Conservation (phyloP, 2,113 vertebrate genomes). For the Trinectes maculatus region DNA sequence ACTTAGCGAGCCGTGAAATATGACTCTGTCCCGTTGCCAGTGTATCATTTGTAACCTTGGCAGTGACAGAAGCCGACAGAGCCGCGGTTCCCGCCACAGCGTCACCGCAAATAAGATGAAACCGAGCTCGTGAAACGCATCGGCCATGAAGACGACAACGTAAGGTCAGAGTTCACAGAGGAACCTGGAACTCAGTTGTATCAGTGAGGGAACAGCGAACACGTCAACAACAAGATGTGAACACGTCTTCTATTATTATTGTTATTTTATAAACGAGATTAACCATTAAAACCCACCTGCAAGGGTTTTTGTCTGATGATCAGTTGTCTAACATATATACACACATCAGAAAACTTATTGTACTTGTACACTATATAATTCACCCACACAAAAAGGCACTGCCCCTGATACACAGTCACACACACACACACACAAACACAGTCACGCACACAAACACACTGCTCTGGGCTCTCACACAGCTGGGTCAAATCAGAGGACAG, state of each 20-base stretch:
- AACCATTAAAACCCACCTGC: no score
- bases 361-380: not conserved
- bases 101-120: slow-evolving; percentile 25
- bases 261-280: no score
- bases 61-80: slow-evolving; percentile 1
- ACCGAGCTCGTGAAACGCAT: slow-evolving; percentile 2
- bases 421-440: not conserved
- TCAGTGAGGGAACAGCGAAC: not conserved
- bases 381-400: not conserved
- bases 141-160: slow-evolving; percentile 20
- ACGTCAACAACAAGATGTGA: no score
- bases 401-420: not conserved
- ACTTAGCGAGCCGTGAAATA: slow-evolving; percentile 21
- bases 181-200: not conserved
- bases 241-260: no score
- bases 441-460: slow-evolving; percentile 9
- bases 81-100: slow-evolving; percentile 3
- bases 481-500: slow-evolving; percentile 15
- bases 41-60: slow-evolving; percentile 29
- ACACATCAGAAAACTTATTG: no score
- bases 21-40: not conserved
- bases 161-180: slow-evolving; percentile 19
- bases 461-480: slow-evolving; percentile 10
- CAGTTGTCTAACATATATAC: no score
- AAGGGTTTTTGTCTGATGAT: no score